Conservation (phyloP, 2,113 vertebrate genomes). For the Emydocephalus ijimae region DNA sequence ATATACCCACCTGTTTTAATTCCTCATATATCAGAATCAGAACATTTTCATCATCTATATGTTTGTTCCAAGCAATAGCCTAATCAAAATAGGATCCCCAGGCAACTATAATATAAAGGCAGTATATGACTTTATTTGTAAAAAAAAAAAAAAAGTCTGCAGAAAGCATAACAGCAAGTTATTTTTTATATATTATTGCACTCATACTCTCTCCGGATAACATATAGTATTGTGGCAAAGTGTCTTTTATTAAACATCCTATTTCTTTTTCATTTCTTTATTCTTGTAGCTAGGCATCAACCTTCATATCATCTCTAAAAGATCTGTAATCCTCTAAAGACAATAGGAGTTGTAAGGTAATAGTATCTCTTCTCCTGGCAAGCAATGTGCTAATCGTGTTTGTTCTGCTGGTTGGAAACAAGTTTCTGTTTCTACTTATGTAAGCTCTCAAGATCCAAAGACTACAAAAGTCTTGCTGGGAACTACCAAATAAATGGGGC, state of each 20-base stretch:
- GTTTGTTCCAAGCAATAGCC: slow-evolving; percentile 75
- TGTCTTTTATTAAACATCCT: neutral
- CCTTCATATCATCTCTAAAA: neutral
- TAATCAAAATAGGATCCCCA: slow-evolving; percentile 84
- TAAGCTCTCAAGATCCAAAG: neutral
- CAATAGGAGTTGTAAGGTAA: neutral
- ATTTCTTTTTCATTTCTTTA: neutral
- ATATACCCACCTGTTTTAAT: slow-evolving; percentile 70
- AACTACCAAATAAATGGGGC: neutral
- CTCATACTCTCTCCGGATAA: neutral
- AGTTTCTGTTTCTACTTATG: neutral
- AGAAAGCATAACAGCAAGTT: neutral
- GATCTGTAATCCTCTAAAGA: neutral
- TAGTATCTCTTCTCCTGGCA: neutral
- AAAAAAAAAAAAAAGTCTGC: no score
- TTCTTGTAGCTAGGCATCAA: neutral
- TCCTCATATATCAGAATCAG: slow-evolving; percentile 76
- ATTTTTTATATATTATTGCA: neutral
- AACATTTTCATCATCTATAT: slow-evolving; percentile 69
- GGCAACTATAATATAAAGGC: slow-evolving; percentile 57
- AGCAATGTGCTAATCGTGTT: neutral
- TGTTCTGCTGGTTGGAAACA: neutral
- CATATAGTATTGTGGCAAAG: neutral
- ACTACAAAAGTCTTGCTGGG: neutral
- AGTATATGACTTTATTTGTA: slow-evolving; percentile 1